phyloP scores from a whole-genome alignment of 2,888 invertebrate genomes.

The Diachrysia chrysitis region DNA sequence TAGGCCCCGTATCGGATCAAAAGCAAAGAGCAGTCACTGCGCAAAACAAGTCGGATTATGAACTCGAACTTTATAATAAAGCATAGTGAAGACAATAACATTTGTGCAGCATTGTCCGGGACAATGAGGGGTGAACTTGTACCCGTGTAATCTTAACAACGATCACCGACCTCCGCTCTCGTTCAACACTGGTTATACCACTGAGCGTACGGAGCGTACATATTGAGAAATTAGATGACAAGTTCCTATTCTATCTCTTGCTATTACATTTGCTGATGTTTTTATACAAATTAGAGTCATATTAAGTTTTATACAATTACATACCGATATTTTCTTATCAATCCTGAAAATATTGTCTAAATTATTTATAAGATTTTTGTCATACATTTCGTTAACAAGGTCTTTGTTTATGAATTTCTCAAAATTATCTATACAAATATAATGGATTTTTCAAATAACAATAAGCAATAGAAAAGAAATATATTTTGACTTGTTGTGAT shows the following conservation, averaged over 20 bases:
- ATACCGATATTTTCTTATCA: neutral
- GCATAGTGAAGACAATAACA: conserved; percentile 64
- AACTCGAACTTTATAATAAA: conserved; percentile 33
- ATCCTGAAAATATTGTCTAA: neutral
- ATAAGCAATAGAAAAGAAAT: too few relatives aligned
- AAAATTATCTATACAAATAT: too few relatives aligned
- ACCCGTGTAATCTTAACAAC: conserved; percentile 63
- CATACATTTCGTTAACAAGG: neutral
- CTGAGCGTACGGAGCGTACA: conserved; percentile 31
- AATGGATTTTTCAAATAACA: too few relatives aligned
- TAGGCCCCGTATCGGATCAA: neutral
- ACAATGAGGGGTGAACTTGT: conserved; percentile 70
- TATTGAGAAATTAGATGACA: neutral
- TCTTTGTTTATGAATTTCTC: too few relatives aligned
- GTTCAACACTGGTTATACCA: conserved; percentile 56
- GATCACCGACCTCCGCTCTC: conserved; percentile 67
- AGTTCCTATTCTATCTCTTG: neutral
- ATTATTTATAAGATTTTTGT: neutral
- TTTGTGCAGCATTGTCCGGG: conserved; percentile 54
- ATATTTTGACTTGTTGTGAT: neutral
- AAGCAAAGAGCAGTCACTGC: neutral
- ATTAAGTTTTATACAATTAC: neutral
- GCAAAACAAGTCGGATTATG: conserved; percentile 3
- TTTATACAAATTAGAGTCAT: neutral
- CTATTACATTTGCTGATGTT: neutral